phyloP scores from a whole-genome alignment of 2,113 vertebrate genomes.

The Esox niger region DNA sequence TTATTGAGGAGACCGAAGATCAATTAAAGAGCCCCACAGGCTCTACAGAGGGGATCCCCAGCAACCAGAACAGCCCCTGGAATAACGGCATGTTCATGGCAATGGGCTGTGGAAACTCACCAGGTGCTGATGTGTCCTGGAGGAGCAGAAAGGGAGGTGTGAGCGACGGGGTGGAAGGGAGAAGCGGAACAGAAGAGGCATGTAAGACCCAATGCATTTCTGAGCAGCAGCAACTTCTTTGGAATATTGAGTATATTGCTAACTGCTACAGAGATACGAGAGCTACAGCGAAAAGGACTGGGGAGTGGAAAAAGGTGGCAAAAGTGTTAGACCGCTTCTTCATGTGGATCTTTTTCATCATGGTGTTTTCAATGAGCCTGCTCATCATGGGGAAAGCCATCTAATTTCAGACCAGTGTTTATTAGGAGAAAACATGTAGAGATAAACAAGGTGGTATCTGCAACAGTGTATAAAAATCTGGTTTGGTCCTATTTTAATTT shows the following conservation, averaged over 20 bases:
- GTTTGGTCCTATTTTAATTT: too few species aligned
- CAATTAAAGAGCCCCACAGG: conserved; percentile 46
- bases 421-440: too few species aligned
- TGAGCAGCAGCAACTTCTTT: conserved; percentile 70
- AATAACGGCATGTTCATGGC: conserved; percentile 47
- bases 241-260: conserved; percentile 78
- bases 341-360: conserved; percentile 88
- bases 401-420: conserved; percentile 46
- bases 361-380: conserved; percentile 87
- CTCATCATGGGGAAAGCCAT: conserved; percentile 81
- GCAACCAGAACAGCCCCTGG: conserved; percentile 34
- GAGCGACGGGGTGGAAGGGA: conserved; percentile 42
- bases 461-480: too few species aligned
- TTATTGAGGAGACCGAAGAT: conserved; percentile 48
- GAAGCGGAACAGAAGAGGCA: conserved; percentile 23
- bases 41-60: conserved; percentile 30
- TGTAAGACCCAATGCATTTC: conserved; percentile 54
- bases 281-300: conserved; percentile 72
- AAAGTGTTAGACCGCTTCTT: conserved; percentile 91
- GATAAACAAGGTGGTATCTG: too few species aligned
- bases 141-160: conserved; percentile 56
- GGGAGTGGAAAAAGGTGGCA: conserved; percentile 88
- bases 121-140: neutral
- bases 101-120: conserved; percentile 48
- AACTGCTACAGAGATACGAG: conserved; percentile 79